Base-by-base conservation (phyloP, 2,113 vertebrate genomes). In the Rhea americana region DNA sequence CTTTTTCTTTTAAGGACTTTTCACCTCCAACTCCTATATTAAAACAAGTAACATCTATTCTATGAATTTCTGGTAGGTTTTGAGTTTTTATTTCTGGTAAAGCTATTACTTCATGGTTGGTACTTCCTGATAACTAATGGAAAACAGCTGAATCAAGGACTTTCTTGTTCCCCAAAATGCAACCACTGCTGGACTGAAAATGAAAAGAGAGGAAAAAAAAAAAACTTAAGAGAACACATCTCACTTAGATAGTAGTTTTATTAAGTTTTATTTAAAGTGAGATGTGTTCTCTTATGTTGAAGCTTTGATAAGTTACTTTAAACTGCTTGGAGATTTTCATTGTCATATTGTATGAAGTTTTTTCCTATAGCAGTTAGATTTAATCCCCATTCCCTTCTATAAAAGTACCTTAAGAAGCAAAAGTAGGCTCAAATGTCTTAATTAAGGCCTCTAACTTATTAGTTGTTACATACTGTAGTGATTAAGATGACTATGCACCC, bases 121-220 rank as follows among this genome's bases (percentile, higher is more conserved):
- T 78, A 81, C 68, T 96, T 96, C 91, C 90, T 68, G 35, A 68
- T 75, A 94, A 75, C 56, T 78, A 76, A 45, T 28, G 85, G 82
- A 61, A 94, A 93, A 78, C 65, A 68, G 39, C 68, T 59, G 75
- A 95, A 61, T 35, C 53, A 65, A 26, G 48, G 58, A 89, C 68
- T 91, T 94, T 88, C 90, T 82, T 93, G 82, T 94, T 96, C 89
- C 83, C 35, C 66, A 94, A 90, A 93, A 84, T 0, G 26, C 39
- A 83, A 72, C 76, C 87, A 65, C 61, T 93, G 68, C 72, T 61
- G 62, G 75, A 81, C 85, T 3, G 0, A 90, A 85, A 93, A 91
- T 35, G 8, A 87, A 50, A 91, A 95, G 70, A 58, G 66, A 90
- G 91, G 70, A 86, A 89, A 22, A 30, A 25, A 83, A 19, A 85